Conservation (phyloP, 2,113 vertebrate genomes). For the Oryzias curvinotus region DNA sequence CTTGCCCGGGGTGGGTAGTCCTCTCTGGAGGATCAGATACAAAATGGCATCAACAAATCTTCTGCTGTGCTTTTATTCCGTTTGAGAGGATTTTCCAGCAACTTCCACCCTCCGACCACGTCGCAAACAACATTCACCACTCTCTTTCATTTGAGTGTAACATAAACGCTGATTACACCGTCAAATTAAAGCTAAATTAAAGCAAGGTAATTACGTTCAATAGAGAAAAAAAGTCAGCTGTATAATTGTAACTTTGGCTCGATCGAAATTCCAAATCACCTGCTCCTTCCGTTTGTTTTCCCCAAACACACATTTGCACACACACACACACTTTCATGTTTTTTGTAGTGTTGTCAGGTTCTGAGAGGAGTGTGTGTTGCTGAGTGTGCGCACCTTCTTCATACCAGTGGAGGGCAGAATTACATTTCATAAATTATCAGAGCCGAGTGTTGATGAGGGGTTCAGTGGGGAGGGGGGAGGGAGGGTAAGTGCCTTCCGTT, state of each 20-base stretch:
- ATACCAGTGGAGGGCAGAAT: constrained; percentile 98
- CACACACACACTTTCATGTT: not conserved
- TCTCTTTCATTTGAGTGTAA: constrained; percentile 42
- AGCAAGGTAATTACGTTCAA: constrained; percentile 46
- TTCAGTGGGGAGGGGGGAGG: constrained; percentile 36
- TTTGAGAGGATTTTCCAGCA: no score
- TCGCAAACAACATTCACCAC: constrained; percentile 36
- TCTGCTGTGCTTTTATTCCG: no score
- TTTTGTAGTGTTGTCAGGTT: no score
- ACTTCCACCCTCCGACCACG: not conserved
- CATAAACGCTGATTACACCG: constrained; percentile 35
- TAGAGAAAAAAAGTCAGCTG: constrained; percentile 28
- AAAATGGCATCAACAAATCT: no score
- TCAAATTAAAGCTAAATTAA: constrained; percentile 52
- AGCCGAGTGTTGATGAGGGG: constrained; percentile 70
- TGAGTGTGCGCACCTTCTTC: constrained; percentile 68
- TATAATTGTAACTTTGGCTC: constrained; percentile 47
- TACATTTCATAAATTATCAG: constrained; percentile 85
- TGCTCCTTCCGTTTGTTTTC: constrained; percentile 44
- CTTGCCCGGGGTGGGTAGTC: no score
- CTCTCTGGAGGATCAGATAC: no score
- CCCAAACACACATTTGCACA: constrained; percentile 23
- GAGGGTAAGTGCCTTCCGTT: constrained; percentile 54
- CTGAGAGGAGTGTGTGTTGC: constrained; percentile 7
- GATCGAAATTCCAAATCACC: constrained; percentile 47